phyloP scores from a whole-genome alignment of 2,797 vertebrate genomes.

The Gallirallus australis region DNA sequence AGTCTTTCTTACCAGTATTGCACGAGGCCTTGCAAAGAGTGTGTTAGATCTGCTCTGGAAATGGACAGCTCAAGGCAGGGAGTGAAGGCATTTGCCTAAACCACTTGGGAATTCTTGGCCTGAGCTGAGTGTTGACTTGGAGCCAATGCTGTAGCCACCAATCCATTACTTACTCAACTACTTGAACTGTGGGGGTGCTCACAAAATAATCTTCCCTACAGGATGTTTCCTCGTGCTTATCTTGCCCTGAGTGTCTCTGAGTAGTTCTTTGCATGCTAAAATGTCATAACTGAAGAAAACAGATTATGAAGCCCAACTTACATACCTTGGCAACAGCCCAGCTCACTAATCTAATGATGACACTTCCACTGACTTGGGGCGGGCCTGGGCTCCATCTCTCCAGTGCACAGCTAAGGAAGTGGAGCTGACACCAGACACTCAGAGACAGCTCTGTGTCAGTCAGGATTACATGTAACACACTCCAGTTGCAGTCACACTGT shows the following conservation, averaged over 20 bases:
- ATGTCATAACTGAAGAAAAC: not conserved
- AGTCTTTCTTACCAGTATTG: not conserved
- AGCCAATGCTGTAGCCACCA: not conserved
- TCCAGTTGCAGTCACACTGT: not conserved
- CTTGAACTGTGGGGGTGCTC: not conserved
- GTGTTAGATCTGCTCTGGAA: not conserved
- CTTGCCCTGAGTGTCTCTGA: not conserved
- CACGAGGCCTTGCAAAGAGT: not conserved
- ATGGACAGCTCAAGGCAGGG: not conserved
- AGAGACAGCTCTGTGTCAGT: not conserved
- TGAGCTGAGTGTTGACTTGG: not conserved
- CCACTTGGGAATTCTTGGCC: not conserved
- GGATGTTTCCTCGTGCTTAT: slow-evolving; percentile 11
- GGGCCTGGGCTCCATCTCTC: not conserved
- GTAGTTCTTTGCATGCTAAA: not conserved
- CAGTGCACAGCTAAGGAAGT: not conserved
- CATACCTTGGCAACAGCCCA: not conserved
- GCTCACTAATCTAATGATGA: not conserved
- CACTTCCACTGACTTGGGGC: not conserved
- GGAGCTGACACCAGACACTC: not conserved
- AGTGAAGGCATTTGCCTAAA: not conserved
- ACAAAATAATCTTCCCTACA: not conserved
- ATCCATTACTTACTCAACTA: not conserved
- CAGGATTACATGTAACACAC: not conserved
- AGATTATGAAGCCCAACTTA: not conserved